Percentiles rank a stretch among this genome's conserved stretches.
phyloP scores from a whole-genome alignment of 1,140 invertebrate species.

The Drosophila santomea region DNA sequence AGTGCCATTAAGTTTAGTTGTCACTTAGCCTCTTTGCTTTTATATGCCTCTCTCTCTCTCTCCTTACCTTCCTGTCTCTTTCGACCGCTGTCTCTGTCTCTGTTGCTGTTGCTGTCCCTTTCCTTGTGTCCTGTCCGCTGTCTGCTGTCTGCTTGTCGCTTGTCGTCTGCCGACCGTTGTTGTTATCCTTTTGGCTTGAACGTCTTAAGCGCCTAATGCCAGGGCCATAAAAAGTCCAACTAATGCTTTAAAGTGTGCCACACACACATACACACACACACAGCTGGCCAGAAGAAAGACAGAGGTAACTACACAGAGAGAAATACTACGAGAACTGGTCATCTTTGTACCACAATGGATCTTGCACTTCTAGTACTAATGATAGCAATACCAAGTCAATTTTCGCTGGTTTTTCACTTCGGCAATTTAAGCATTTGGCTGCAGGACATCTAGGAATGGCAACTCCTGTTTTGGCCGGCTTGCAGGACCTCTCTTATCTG shows the following conservation, averaged over 20 bases:
- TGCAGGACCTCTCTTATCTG: slow-evolving; percentile 46
- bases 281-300: neutral
- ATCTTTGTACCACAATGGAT: neutral
- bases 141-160: slow-evolving; percentile 45
- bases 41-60: slow-evolving; percentile 60
- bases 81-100: neutral
- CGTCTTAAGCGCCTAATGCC: slow-evolving; percentile 83
- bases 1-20: slow-evolving; percentile 84
- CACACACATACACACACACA: slow-evolving; percentile 29
- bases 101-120: neutral
- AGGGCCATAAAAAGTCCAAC: slow-evolving; percentile 83
- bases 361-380: neutral
- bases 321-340: neutral
- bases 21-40: slow-evolving; percentile 84
- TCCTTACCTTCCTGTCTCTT: neutral
- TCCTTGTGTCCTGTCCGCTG: slow-evolving; percentile 14
- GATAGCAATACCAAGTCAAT: neutral
- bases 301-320: slow-evolving; percentile 11
- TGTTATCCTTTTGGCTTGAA: slow-evolving; percentile 83
- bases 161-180: slow-evolving; percentile 56
- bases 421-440: slow-evolving; percentile 1
- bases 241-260: slow-evolving; percentile 83
- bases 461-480: slow-evolving; percentile 21
- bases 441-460: slow-evolving; percentile 14
- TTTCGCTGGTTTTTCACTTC: slow-evolving; percentile 14